Evolutionary conservation across 2,113 vertebrate species (phyloP).

Genomic region (Beaufortia kweichowensis): DNA sequence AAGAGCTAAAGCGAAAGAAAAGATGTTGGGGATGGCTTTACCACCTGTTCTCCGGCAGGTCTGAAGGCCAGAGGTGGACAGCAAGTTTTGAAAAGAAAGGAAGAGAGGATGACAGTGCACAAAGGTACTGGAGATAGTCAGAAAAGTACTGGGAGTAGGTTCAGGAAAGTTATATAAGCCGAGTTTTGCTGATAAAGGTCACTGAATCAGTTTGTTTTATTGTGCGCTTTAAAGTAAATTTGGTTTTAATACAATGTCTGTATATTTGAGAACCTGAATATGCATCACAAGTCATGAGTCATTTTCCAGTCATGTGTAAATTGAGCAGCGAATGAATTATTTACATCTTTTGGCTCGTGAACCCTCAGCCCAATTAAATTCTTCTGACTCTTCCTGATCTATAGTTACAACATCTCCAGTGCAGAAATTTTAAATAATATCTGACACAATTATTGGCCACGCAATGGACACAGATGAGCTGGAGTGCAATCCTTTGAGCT

Average conservation of each 20-base stretch:
- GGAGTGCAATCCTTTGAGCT: not conserved
- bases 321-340: not conserved
- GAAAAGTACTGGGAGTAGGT: not conserved
- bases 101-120: not conserved
- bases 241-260: not conserved
- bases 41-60: slow-evolving; percentile 27
- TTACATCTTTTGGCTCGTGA: not conserved
- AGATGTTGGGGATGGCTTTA: slow-evolving; percentile 20
- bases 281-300: not conserved
- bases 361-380: not conserved
- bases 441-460: slow-evolving; percentile 14
- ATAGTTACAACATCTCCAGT: slow-evolving; percentile 3
- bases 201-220: not conserved
- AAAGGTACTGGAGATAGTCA: not conserved
- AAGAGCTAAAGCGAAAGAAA: slow-evolving; percentile 20
- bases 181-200: not conserved
- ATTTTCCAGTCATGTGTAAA: not conserved
- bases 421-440: slow-evolving; percentile 7
- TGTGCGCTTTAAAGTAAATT: not conserved
- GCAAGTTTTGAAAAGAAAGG: slow-evolving; percentile 15
- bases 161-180: not conserved
- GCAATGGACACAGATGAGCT: not conserved
- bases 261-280: not conserved
- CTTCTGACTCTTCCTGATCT: slow-evolving; percentile 8
- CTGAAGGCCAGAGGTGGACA: slow-evolving; percentile 25